phyloP scores from a whole-genome alignment of 2,113 vertebrate species.

The Chloroceryle aenea region DNA sequence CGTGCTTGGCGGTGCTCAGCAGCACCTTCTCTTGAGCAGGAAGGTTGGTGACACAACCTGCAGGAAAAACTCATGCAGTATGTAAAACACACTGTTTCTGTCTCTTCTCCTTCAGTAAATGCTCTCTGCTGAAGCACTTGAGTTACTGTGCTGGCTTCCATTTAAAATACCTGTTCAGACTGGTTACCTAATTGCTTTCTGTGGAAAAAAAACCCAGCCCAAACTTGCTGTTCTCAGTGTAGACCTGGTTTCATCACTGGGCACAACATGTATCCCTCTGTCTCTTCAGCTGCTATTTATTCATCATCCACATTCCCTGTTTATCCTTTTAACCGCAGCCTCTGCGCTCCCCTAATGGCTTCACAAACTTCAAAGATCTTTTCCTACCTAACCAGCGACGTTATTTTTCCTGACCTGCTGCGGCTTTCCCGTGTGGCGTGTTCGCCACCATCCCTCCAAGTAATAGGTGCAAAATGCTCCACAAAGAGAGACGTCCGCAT shows the following conservation, averaged over 20 bases:
- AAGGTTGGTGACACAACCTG: not conserved
- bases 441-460: not conserved
- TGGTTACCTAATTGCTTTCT: conserved; percentile 9
- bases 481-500: not conserved
- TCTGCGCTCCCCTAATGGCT: conserved; percentile 3
- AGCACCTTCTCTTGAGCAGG: not conserved
- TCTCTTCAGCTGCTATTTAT: not conserved
- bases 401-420: conserved; percentile 18
- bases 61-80: not conserved
- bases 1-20: rapidly evolving
- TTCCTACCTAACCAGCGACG: not conserved
- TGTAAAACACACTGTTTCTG: conserved; percentile 3
- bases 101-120: not conserved
- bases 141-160: not conserved
- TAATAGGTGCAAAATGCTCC: not conserved
- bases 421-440: not conserved
- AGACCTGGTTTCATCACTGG: not conserved
- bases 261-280: not conserved
- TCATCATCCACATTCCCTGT: not conserved
- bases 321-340: conserved; percentile 17
- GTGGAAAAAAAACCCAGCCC: not conserved
- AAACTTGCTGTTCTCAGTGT: not conserved
- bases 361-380: conserved; percentile 16
- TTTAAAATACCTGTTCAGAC: not conserved
- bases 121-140: not conserved